A percentile compares a stretch with the other conserved stretches of the same genome.
Evolutionary conservation across 2,888 invertebrate genomes (phyloP).

Genomic region (Nebria brevicollis): DNA sequence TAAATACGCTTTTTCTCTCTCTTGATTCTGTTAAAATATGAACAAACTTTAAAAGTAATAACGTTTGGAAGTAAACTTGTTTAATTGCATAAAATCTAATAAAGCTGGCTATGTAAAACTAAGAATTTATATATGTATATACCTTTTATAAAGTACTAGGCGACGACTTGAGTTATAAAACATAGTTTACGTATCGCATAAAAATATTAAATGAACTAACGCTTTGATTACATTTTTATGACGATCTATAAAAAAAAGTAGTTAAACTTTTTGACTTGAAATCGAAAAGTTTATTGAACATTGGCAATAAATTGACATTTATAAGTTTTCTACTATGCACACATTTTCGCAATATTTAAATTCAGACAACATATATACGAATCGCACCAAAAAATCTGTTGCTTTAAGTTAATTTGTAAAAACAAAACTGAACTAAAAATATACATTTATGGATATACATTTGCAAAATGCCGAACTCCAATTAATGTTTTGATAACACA

Average conservation of each 20-base stretch:
- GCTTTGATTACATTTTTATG: background rate
- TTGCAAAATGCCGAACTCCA: too few species aligned
- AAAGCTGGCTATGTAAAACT: background rate
- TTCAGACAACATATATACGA: background rate
- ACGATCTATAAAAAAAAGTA: background rate
- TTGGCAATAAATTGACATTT: constrained; percentile 1
- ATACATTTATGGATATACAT: too few species aligned
- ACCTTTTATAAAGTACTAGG: background rate
- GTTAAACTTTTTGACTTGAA: background rate
- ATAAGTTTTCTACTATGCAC: background rate
- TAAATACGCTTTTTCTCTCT: too few species aligned
- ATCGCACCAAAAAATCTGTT: too few species aligned
- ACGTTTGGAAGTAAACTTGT: background rate
- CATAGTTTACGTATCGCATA: background rate
- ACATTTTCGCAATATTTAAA: background rate
- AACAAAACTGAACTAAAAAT: background rate
- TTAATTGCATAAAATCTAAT: too few species aligned
- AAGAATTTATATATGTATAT: background rate
- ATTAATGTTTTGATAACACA: too few species aligned
- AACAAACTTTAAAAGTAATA: background rate
- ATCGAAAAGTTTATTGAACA: background rate
- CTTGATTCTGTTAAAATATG: too few species aligned
- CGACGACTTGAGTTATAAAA: background rate
- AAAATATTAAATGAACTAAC: background rate
- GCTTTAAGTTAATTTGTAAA: background rate